phyloP scores from a whole-genome alignment of 2,113 vertebrate species.

The Chrysemys picta region DNA sequence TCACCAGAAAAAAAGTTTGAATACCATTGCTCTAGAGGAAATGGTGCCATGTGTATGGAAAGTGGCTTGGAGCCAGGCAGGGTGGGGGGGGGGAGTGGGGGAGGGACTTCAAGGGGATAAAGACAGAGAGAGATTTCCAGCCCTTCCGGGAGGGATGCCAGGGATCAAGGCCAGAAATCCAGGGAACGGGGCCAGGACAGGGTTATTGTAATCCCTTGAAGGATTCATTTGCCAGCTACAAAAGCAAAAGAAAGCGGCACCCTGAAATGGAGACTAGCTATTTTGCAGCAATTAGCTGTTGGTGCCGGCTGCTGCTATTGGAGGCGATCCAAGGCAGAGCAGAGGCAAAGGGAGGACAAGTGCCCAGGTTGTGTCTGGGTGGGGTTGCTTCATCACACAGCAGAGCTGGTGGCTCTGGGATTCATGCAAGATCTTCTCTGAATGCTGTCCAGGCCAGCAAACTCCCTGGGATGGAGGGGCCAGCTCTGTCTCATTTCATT shows the following conservation, averaged over 20 bases:
- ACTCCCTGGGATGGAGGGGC: accelerated
- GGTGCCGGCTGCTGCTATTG: slow-evolving; percentile 60
- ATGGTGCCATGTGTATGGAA: not conserved
- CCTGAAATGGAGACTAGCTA: slow-evolving; percentile 74
- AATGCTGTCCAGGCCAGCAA: accelerated
- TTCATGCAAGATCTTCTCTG: not conserved
- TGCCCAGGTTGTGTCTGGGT: not conserved
- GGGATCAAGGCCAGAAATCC: slow-evolving; percentile 71
- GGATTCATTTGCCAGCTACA: slow-evolving; percentile 72
- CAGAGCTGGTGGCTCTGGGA: accelerated
- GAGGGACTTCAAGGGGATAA: slow-evolving; percentile 65
- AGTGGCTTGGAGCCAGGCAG: slow-evolving; percentile 34
- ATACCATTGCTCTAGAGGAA: not conserved
- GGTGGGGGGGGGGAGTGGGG: not conserved
- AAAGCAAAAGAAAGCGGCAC: slow-evolving; percentile 64
- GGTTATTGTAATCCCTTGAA: slow-evolving; percentile 70
- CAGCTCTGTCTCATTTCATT: not conserved
- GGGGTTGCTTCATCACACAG: not conserved
- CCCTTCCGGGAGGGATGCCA: slow-evolving; percentile 55
- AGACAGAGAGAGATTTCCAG: slow-evolving; percentile 52
- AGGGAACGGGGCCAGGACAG: slow-evolving; percentile 71
- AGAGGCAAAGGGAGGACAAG: not conserved
- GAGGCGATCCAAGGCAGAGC: slow-evolving; percentile 53
- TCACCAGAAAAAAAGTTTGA: no score
- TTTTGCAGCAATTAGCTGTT: slow-evolving; percentile 63